Conservation (phyloP, 2,797 vertebrate genomes). For the Bradypodion pumilum region DNA sequence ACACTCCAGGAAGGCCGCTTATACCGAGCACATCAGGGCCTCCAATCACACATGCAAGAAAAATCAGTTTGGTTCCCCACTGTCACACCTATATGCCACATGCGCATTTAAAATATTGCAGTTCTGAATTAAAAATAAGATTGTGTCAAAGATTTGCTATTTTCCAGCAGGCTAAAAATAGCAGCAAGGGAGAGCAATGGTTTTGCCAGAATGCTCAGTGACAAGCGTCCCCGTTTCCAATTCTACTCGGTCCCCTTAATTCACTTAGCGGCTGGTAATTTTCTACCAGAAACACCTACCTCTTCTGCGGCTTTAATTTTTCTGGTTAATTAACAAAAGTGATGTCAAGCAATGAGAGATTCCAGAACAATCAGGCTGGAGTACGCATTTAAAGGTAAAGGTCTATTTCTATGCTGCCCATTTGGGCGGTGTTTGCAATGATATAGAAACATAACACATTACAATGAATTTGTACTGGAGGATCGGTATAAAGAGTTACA, state of each 20-base stretch:
- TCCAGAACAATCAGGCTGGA: not conserved
- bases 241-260: not conserved
- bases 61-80: not conserved
- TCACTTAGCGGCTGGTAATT: not conserved
- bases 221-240: not conserved
- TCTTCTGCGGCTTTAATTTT: not conserved
- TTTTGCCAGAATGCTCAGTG: not conserved
- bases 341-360: not conserved
- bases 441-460: no score
- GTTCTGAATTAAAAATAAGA: slow-evolving; percentile 10
- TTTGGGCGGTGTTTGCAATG: no score
- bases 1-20: slow-evolving; percentile 32
- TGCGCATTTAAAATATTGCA: slow-evolving; percentile 14
- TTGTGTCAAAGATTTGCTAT: not conserved
- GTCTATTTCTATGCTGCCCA: no score
- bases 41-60: slow-evolving; percentile 24
- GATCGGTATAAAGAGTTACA: no score
- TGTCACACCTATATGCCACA: not conserved
- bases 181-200: not conserved
- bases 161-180: not conserved
- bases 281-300: not conserved
- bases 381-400: not conserved
- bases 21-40: not conserved
- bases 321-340: not conserved
- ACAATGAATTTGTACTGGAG: no score